Evolutionary conservation across 30 jellyfish, hydroid and myxozoan species (phyloP).

Genomic region (Hydra vulgaris): DNA sequence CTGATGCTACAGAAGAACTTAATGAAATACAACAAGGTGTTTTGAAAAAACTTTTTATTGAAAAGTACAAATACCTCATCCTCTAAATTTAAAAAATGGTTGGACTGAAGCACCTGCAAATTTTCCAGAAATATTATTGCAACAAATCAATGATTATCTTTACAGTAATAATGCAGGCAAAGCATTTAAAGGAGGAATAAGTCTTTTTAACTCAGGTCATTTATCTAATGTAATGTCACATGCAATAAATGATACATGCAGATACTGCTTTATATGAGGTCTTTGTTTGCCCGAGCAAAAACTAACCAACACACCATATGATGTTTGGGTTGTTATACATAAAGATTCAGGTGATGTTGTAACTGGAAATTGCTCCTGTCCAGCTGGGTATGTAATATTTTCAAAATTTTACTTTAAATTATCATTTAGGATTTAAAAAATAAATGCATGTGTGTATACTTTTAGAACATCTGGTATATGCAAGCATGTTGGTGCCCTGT

Average conservation of each 20-base stretch:
- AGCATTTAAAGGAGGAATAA: constrained; percentile 24
- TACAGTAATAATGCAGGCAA: constrained; percentile 8
- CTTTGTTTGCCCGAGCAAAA: constrained; percentile 10
- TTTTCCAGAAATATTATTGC: constrained; percentile 8
- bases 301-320: neutral
- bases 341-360: constrained; percentile 10
- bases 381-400: constrained; percentile 18
- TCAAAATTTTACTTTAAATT: no score
- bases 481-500: constrained; percentile 17
- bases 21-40: no score
- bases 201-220: neutral
- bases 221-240: neutral
- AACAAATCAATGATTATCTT: neutral
- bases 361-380: constrained; percentile 12
- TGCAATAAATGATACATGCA: neutral
- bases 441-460: no score
- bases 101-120: constrained; percentile 10
- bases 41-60: neutral
- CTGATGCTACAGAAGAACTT: neutral
- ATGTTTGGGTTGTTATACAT: constrained; percentile 15
- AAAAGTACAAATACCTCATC: constrained; percentile 1
- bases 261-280: constrained; percentile 13
- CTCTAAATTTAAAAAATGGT: neutral
- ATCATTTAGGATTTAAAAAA: neutral
- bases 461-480: constrained; percentile 12